Conservation (phyloP, 2,113 vertebrate genomes). For the Sakesphorus luctuosus region DNA sequence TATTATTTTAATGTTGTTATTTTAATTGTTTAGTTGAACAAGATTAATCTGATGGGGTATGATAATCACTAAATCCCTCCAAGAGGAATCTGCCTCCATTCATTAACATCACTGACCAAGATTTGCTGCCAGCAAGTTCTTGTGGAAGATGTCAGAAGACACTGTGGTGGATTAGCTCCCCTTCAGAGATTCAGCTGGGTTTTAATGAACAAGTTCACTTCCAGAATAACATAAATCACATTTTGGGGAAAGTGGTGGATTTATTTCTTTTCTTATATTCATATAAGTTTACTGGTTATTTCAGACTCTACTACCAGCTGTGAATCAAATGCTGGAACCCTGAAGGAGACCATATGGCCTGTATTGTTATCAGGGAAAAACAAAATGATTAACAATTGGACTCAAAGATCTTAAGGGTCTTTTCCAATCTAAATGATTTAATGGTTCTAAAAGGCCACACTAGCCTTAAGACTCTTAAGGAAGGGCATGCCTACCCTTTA, state of each 20-base stretch:
- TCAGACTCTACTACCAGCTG: not conserved
- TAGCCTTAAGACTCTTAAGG: not conserved
- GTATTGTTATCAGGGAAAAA: not conserved
- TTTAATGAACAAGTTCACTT: not conserved
- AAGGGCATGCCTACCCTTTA: not conserved
- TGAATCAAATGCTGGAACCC: not conserved
- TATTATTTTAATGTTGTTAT: constrained; percentile 32
- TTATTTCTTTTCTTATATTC: not conserved
- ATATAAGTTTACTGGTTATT: not conserved
- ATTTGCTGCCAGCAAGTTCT: not conserved
- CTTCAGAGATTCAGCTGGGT: not conserved
- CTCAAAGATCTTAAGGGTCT: not conserved
- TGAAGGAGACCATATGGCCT: not conserved
- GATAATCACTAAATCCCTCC: constrained; percentile 5
- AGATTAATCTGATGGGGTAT: constrained; percentile 15
- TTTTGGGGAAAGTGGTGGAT: not conserved
- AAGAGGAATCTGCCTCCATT: constrained; percentile 11
- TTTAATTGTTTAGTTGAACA: constrained; percentile 51
- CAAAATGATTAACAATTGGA: not conserved
- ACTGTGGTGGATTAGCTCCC: not conserved
- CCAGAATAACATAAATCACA: not conserved
- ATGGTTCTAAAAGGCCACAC: not conserved
- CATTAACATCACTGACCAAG: constrained; percentile 8
- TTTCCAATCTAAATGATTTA: not conserved
- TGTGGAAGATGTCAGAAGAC: not conserved